These are phyloP conservation scores for Phylloscopus collybita DNA, from an alignment of 2,797 vertebrate species.

Conservation along the genomic window DNA sequence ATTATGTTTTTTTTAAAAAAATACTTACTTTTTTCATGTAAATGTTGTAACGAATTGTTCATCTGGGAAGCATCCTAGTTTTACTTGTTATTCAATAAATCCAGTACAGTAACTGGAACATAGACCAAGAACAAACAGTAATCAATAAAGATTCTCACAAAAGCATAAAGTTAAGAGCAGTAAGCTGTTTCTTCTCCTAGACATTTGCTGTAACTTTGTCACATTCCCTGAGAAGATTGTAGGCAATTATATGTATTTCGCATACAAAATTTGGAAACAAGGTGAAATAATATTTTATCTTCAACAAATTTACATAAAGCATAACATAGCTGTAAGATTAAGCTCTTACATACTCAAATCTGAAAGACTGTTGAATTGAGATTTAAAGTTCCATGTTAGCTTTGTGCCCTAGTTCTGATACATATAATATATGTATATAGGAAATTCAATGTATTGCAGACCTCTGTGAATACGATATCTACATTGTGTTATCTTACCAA, in stretches of 20 bases:
- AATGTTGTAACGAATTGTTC: background rate
- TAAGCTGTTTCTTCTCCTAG: background rate
- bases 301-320: background rate
- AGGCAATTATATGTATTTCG: background rate
- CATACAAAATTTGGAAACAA: background rate
- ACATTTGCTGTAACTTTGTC: background rate
- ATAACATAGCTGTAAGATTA: background rate
- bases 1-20: background rate
- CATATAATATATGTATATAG: background rate
- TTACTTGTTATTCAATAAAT: background rate
- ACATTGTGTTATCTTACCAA: background rate
- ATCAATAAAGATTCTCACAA: background rate
- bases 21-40: background rate
- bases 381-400: background rate
- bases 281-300: background rate
- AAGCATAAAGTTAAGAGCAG: background rate
- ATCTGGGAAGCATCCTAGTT: background rate
- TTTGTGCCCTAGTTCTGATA: background rate
- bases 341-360: background rate
- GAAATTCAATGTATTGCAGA: background rate
- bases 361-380: background rate
- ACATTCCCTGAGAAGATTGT: background rate
- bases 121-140: background rate
- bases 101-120: background rate
- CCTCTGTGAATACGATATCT: background rate